These are phyloP conservation scores for Phoxinus phoxinus DNA, from an alignment of 2,113 vertebrate genomes.

Conservation along the genomic window DNA sequence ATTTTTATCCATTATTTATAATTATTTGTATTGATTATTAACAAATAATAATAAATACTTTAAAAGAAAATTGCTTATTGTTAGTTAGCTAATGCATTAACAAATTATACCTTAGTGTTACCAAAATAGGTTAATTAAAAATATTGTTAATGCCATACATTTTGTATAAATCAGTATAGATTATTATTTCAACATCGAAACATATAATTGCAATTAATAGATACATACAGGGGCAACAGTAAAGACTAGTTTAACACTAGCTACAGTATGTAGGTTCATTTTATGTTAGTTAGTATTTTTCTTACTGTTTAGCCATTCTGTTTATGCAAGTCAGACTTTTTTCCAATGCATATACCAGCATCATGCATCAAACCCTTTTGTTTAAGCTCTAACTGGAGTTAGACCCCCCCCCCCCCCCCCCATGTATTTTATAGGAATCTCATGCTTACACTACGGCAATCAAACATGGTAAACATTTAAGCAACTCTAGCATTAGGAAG, in stretches of 20 bases:
- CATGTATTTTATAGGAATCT: not conserved
- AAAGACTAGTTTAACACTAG: not conserved
- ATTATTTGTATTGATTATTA: no score
- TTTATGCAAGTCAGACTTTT: not conserved
- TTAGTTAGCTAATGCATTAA: no score
- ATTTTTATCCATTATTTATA: no score
- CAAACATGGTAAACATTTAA: not conserved
- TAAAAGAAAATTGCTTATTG: no score
- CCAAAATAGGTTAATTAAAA: no score
- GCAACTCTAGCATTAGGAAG: not conserved
- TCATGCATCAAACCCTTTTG: not conserved
- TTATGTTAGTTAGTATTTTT: not conserved
- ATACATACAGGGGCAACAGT: not conserved
- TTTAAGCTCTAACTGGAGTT: not conserved
- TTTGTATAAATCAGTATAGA: no score
- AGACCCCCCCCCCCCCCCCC: not conserved
- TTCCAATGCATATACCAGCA: not conserved
- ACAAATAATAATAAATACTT: no score
- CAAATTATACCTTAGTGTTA: no score
- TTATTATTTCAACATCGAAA: not conserved
- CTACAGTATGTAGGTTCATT: not conserved
- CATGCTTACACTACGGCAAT: not conserved
- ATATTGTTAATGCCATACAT: no score
- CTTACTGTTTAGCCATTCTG: not conserved
- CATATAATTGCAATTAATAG: not conserved